Conservation (phyloP, 2,113 vertebrate genomes). For the Corythoichthys intestinalis region DNA sequence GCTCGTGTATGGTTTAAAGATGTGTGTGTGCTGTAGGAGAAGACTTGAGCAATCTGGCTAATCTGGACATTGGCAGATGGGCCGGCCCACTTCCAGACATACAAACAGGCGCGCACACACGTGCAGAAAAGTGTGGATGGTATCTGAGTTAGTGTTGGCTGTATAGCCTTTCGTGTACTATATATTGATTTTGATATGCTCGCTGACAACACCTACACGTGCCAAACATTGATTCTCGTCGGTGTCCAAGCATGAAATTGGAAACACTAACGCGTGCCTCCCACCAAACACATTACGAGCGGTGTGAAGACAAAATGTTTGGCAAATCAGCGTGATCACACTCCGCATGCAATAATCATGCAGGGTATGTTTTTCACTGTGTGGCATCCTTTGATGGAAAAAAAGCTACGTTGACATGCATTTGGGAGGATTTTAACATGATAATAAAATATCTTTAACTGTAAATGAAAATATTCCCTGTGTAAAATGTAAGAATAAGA, state of each 20-base stretch:
- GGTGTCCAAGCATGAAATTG: slow-evolving; percentile 63
- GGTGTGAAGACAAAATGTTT: not conserved
- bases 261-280: slow-evolving; percentile 23
- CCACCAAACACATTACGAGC: slow-evolving; percentile 5
- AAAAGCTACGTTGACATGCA: too few species aligned
- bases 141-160: not conserved
- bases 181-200: slow-evolving; percentile 8
- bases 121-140: not conserved
- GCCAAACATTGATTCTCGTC: slow-evolving; percentile 54
- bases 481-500: too few species aligned
- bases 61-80: slow-evolving; percentile 2
- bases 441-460: too few species aligned
- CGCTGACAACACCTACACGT: slow-evolving; percentile 41
- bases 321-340: not conserved
- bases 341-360: not conserved
- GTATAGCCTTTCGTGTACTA: not conserved
- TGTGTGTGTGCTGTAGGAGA: not conserved
- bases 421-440: too few species aligned
- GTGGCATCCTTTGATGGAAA: not conserved
- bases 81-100: not conserved
- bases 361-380: not conserved
- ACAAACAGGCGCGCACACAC: not conserved
- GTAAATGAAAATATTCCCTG: too few species aligned
- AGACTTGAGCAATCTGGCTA: not conserved
- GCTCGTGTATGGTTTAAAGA: not conserved